These are phyloP conservation scores for Alexandromys fortis DNA, from an alignment of 2,113 vertebrate genomes.

Conservation along the genomic window DNA sequence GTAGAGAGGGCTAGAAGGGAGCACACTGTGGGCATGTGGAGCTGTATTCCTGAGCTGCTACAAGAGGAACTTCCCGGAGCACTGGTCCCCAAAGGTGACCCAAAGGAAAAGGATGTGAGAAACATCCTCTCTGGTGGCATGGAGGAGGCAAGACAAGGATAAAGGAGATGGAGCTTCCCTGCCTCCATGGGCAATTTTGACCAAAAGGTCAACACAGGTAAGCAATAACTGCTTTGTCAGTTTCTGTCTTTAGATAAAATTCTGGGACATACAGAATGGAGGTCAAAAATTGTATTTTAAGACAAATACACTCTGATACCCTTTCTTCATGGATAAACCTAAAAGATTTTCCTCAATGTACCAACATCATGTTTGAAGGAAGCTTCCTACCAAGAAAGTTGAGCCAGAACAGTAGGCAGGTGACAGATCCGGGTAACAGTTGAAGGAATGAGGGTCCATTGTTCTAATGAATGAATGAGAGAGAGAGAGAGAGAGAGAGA, in stretches of 20 bases:
- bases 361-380: not conserved
- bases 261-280: not conserved
- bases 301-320: not conserved
- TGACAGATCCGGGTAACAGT: too few species aligned
- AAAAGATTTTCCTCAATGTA: not conserved
- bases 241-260: not conserved
- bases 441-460: not conserved
- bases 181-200: not conserved
- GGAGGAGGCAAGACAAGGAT: not conserved
- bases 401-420: not conserved
- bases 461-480: not conserved
- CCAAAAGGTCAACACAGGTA: not conserved
- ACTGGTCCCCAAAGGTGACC: not conserved
- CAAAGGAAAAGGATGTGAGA: slow-evolving; percentile 61
- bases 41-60: not conserved
- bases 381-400: not conserved
- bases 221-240: too few species aligned
- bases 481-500: not conserved
- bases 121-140: slow-evolving; percentile 41
- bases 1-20: not conserved
- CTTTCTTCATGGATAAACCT: not conserved
- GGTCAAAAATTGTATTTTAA: not conserved
- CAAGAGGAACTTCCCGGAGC: slow-evolving; percentile 52
- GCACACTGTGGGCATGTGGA: not conserved
- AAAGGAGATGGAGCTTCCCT: not conserved